Evolutionary conservation across 2,797 vertebrate genomes (phyloP).

Genomic region (Sebastes flavidus): DNA sequence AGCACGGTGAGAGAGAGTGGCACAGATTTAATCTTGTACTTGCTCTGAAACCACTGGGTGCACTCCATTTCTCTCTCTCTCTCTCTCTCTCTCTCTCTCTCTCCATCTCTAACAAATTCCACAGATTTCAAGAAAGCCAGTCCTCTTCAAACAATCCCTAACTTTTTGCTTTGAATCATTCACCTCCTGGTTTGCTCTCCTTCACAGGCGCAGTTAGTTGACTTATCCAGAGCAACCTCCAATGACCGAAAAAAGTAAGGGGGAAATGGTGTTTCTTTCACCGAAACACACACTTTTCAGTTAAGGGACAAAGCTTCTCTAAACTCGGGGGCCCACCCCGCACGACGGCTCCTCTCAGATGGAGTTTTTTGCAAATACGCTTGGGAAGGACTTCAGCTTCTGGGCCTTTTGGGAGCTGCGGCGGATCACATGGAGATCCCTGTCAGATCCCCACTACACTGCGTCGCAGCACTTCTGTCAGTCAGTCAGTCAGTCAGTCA

Average conservation of each 20-base stretch:
- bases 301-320: constrained; percentile 4
- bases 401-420: constrained; percentile 46
- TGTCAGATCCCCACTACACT: constrained; percentile 58
- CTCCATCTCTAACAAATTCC: not conserved
- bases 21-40: constrained; percentile 36
- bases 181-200: constrained; percentile 4
- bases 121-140: not conserved
- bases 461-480: constrained; percentile 43
- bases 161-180: constrained; percentile 42
- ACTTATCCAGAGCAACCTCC: constrained; percentile 23
- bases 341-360: constrained; percentile 20
- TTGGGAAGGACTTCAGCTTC: constrained; percentile 35
- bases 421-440: constrained; percentile 59
- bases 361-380: constrained; percentile 32
- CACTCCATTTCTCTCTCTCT: not conserved
- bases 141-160: constrained; percentile 28
- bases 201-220: not conserved
- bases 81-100: not conserved
- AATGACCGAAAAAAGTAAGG: not conserved
- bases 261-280: not conserved
- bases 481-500: constrained; percentile 35
- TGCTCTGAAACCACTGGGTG: constrained; percentile 22
- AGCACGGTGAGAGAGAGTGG: constrained; percentile 16
- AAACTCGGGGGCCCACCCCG: constrained; percentile 30
- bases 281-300: constrained; percentile 24